Base-by-base conservation (phyloP, 2,888 invertebrate genomes). In the Reticulitermes lucifugus region DNA sequence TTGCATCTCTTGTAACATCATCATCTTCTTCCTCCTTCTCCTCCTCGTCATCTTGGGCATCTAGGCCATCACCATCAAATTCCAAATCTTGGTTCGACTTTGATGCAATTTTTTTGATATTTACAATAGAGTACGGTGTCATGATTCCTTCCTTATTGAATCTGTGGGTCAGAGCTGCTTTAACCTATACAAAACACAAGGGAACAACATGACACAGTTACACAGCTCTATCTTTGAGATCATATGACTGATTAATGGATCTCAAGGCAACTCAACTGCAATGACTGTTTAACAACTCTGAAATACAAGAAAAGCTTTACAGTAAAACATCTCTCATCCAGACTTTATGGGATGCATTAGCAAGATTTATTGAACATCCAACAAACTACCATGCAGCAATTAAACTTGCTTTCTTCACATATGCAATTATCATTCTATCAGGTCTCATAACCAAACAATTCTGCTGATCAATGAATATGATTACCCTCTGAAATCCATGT, bases 91-190 rank as follows among this genome's bases (percentile, higher is more conserved):
- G 91, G 59, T 89, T 90, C 1, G 90, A 91, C 3, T 89, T 89
- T 0, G 91, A 91, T 77, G 93, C 93, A 84, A 94, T 95, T 88
- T 94, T 94, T 88, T 94, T 94, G 9, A 94, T 90, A 2, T 92
- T 91, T 75, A 93, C 91, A 18, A 94, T 89, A 18, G 96, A 94
- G 91, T 98, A 98, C 0, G 98, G 97, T 84, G 96, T 93, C 84
- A 96, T 92, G 80, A 94, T 92, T 0, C 94, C 93, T 87, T 95
- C 95, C 90, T 99, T 99, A 91, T 99, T 99, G 90, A 97, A 98
- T 0, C 96, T 93, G 73, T 98, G 94, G 0, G 99, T 99, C 90
- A 99, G 95, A 0, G 98, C 97, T 0, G 98, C 95, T 92, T 99
- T 99, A 0, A 97, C 95, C 96, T 96, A 88, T 35, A 89, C 87